Evolutionary conservation across 2,797 vertebrate genomes (phyloP).

Genomic region (Tapirus indicus): DNA sequence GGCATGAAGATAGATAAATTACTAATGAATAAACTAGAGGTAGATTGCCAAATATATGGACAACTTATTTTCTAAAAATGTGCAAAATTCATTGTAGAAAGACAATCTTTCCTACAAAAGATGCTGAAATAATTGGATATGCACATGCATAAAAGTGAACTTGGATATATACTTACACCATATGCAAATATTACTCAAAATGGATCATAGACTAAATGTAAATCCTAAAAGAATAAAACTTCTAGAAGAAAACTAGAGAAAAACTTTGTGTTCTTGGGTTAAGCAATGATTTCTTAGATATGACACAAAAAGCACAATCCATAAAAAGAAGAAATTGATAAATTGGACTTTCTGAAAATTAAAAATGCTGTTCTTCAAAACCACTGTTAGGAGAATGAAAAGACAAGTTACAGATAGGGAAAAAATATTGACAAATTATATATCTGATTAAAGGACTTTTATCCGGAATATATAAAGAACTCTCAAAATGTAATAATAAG

Average conservation of each 20-base stretch:
- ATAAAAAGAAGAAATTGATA: conserved; percentile 10
- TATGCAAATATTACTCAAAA: conserved; percentile 20
- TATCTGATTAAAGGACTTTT: not conserved
- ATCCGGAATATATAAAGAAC: not conserved
- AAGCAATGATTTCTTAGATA: not conserved
- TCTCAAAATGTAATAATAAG: not conserved
- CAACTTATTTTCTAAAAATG: not conserved
- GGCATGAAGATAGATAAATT: not conserved
- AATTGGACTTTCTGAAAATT: not conserved
- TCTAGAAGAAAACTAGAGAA: not conserved
- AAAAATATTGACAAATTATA: not conserved
- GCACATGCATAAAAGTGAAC: not conserved
- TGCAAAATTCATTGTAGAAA: not conserved
- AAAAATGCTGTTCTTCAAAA: not conserved
- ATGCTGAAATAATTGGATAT: not conserved
- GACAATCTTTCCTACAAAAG: not conserved
- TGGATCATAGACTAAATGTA: not conserved
- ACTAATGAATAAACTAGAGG: not conserved
- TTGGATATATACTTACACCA: not conserved
- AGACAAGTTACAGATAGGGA: not conserved
- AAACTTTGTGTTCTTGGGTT: not conserved
- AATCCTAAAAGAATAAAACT: not conserved
- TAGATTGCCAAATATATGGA: not conserved
- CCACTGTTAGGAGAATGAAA: not conserved
- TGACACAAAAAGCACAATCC: not conserved